phyloP scores from a whole-genome alignment of 2,888 invertebrate species.

The Zaprionus lineosus region DNA sequence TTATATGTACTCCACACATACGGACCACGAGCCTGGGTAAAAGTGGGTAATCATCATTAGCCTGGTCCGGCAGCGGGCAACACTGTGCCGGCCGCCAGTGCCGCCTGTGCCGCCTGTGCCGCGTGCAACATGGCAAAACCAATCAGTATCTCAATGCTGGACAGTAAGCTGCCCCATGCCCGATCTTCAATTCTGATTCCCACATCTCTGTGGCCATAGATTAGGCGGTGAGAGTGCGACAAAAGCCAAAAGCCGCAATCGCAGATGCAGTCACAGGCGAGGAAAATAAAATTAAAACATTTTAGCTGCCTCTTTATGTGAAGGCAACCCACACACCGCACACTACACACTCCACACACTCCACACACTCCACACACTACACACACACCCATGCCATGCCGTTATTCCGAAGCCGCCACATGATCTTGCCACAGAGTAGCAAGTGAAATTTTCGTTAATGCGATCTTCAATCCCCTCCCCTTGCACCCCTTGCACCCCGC shows the following conservation, averaged over 20 bases:
- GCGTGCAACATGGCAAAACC: slow-evolving; percentile 50
- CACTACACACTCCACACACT: slow-evolving; percentile 31
- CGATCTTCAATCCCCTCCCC: no score
- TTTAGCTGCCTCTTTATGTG: slow-evolving; percentile 54
- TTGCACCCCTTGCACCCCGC: slow-evolving; percentile 13
- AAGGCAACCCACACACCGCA: slow-evolving; percentile 42
- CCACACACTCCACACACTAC: slow-evolving; percentile 11
- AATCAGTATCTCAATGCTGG: slow-evolving; percentile 49
- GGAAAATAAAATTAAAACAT: slow-evolving; percentile 70
- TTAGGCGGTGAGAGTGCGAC: slow-evolving; percentile 66
- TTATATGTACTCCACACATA: slow-evolving; percentile 47
- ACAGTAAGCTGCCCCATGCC: slow-evolving; percentile 24
- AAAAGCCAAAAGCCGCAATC: slow-evolving; percentile 54
- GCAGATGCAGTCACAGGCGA: slow-evolving; percentile 43
- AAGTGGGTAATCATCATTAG: slow-evolving; percentile 77
- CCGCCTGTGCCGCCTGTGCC: no score
- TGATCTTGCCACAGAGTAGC: slow-evolving; percentile 34
- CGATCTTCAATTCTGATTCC: slow-evolving; percentile 36
- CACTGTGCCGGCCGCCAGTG: no score
- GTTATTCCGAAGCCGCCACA: slow-evolving; percentile 16
- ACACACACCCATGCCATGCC: slow-evolving; percentile 2
- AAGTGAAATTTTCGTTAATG: slow-evolving; percentile 55
- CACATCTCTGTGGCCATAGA: slow-evolving; percentile 40
- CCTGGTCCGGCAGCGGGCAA: slow-evolving; percentile 15
- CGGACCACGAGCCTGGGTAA: slow-evolving; percentile 51